Evolutionary conservation across 2,113 vertebrate genomes (phyloP).

Genomic region (Pterocles orientalis): DNA sequence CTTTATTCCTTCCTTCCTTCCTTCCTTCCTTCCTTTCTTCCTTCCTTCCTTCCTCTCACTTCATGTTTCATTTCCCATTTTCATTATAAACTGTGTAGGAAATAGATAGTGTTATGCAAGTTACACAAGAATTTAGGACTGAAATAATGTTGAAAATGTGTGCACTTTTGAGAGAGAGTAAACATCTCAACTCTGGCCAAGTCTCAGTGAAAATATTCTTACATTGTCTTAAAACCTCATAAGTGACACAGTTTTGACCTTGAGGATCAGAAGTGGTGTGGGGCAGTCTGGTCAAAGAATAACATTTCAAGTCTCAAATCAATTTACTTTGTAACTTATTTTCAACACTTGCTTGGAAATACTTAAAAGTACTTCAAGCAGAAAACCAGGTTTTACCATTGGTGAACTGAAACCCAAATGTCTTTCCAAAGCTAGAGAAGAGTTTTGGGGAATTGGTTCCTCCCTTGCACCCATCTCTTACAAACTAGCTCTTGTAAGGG

Average conservation of each 20-base stretch:
- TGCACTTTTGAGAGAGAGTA: not conserved
- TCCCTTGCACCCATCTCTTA: not conserved
- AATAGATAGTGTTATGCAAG: not conserved
- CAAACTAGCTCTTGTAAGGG: not conserved
- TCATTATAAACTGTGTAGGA: not conserved
- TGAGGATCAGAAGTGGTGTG: not conserved
- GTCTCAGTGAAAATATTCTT: not conserved
- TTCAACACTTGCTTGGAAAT: not conserved
- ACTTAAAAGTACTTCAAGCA: not conserved
- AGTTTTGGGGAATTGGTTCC: not conserved
- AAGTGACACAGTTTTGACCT: not conserved
- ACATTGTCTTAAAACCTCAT: not conserved
- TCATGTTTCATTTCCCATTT: not conserved
- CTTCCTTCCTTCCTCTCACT: not conserved
- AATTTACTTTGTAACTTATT: not conserved
- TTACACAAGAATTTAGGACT: not conserved
- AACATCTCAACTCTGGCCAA: not conserved
- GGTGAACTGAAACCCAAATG: not conserved
- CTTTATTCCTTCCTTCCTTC: not conserved
- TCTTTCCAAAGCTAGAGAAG: not conserved
- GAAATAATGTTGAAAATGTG: not conserved
- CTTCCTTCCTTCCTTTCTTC: not conserved
- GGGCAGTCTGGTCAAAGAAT: not conserved
- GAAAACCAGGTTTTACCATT: not conserved
- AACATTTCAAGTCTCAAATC: not conserved